These are phyloP conservation scores for Enoplosus armatus DNA, from an alignment of 2,797 vertebrate genomes.

Conservation along the genomic window DNA sequence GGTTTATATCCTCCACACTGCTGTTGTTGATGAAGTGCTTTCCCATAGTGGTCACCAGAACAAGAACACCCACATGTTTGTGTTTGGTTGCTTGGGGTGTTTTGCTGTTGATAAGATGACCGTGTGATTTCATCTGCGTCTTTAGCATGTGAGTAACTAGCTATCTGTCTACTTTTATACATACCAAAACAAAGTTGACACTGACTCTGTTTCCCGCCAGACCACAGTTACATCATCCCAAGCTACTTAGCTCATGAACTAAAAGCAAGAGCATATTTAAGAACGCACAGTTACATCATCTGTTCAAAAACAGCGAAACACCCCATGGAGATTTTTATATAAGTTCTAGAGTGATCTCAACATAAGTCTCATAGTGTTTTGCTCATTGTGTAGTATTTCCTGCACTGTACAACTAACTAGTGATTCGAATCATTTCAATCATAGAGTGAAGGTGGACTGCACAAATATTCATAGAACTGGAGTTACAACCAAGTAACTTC, in stretches of 20 bases:
- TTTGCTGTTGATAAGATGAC: conserved; percentile 11
- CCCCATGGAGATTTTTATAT: too few species aligned
- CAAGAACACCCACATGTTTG: conserved; percentile 29
- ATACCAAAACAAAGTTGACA: not conserved
- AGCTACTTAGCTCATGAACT: not conserved
- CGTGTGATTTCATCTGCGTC: not conserved
- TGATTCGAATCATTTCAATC: too few species aligned
- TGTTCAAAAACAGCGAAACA: not conserved
- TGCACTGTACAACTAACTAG: too few species aligned
- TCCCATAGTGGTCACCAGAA: conserved; percentile 40
- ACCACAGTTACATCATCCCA: not conserved
- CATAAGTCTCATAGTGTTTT: too few species aligned
- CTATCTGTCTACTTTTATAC: not conserved
- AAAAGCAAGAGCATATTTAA: not conserved
- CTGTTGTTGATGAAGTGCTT: conserved; percentile 44
- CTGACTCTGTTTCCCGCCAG: not conserved
- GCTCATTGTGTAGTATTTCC: too few species aligned
- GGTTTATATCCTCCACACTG: conserved; percentile 57
- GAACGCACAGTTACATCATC: not conserved
- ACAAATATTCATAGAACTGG: too few species aligned
- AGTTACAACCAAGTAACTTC: too few species aligned
- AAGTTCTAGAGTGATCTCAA: too few species aligned
- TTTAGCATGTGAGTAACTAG: not conserved
- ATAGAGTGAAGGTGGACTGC: too few species aligned
- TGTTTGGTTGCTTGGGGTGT: not conserved